These are phyloP conservation scores for Drosophila quinaria DNA, from an alignment of 2,888 invertebrate species.

Conservation along the genomic window DNA sequence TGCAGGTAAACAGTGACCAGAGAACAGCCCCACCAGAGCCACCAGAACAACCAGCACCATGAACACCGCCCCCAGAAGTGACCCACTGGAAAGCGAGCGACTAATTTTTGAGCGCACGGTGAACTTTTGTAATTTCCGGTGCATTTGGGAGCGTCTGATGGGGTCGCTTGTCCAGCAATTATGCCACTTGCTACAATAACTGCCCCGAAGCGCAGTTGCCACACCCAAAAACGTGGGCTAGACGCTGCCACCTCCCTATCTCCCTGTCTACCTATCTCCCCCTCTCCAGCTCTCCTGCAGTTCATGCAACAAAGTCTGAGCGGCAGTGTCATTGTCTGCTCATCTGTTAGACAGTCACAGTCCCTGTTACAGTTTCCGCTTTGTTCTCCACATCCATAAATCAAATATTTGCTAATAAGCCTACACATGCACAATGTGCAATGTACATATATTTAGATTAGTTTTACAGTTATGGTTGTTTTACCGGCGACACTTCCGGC, in stretches of 20 bases:
- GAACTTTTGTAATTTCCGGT: conserved; percentile 67
- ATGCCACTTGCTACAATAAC: conserved; percentile 39
- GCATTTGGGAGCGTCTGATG: conserved; percentile 35
- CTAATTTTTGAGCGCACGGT: conserved; percentile 58
- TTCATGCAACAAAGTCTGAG: not conserved
- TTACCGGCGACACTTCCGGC: conserved; percentile 28
- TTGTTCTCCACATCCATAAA: conserved; percentile 37
- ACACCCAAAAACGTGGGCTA: conserved; percentile 17
- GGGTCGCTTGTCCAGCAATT: conserved; percentile 54
- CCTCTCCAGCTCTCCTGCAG: not conserved
- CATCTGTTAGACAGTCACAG: conserved; percentile 26
- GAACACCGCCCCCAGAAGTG: not conserved
- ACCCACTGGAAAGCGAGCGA: conserved; percentile 13
- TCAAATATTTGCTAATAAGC: conserved; percentile 68
- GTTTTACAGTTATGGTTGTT: not conserved
- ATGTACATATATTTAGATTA: not conserved
- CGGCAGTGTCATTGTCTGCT: conserved; percentile 31
- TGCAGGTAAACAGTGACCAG: conserved; percentile 49
- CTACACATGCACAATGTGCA: not conserved
- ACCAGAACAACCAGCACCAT: not conserved
- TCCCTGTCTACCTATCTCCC: too few species aligned
- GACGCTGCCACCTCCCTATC: not conserved
- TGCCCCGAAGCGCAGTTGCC: conserved; percentile 26
- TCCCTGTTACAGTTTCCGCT: conserved; percentile 14
- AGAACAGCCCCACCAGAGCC: not conserved